Evolutionary conservation across 2,797 vertebrate genomes (phyloP), one percentile per base, ranked within the genome.

Genomic region (Microctenopoma steveboyesi): DNA sequence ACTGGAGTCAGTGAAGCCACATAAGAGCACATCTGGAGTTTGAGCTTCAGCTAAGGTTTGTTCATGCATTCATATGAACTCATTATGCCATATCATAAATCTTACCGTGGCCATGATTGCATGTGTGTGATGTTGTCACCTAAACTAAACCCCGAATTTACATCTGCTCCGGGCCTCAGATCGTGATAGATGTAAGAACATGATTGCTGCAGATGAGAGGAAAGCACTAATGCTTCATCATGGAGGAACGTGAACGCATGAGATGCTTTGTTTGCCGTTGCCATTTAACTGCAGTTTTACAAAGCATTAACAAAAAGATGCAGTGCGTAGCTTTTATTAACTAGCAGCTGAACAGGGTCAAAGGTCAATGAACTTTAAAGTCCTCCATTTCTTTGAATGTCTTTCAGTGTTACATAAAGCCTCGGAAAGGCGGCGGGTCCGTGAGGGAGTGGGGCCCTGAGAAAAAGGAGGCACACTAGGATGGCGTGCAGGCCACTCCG

Each of bases 71-170:
- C 72, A 81, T 85, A 84, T 86, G 64, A 85, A 79, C 74, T 88
- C 83, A 81, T 88, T 82, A 75, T 71, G 12, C 76, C 74, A 59
- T 72, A 75, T 82, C 85, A 79, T 92, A 87, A 91, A 91, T 92
- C 89, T 87, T 55, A 25, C 65, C 37, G 57, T 33, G 68, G 74
- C 59, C 40, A 14, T 78, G 87, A 89, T 88, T 90, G 85, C 84
- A 54, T 77, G 72, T 72, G 77, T 80, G 87, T 35, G 52, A 66
- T 62, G 65, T 81, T 83, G 77, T 89, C 87, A 83, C 88, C 75
- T 64, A 57, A 72, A 71, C 49, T 76, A 74, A 78, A 84, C 78
- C 82, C 69, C 74, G 61, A 70, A 75, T 66, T 45, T 67, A 51
- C 80, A 83, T 87, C 69, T 85, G 77, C 66, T 69, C 28, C 4